A percentile compares a stretch with the other conserved stretches of the same genome.
These are phyloP conservation scores for Turritopsis dohrnii DNA, from an alignment of 30 jellyfish, hydroid and myxozoan species.

Conservation along the genomic window DNA sequence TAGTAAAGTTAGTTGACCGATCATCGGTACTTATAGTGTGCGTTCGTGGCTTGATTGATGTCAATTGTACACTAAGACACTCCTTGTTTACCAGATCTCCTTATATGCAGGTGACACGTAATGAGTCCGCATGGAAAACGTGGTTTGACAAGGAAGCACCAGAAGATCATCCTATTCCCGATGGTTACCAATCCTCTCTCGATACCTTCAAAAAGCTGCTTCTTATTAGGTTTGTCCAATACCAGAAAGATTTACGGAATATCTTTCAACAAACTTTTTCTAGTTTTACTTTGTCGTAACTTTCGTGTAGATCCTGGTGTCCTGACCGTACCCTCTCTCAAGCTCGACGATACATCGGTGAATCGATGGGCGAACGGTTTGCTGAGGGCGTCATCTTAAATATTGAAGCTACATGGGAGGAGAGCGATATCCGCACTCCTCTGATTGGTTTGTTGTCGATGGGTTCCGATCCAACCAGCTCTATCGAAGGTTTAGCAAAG, in stretches of 20 bases:
- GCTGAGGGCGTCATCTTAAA: constrained; percentile 91
- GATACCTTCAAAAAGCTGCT: constrained; percentile 76
- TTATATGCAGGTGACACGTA: constrained; percentile 60
- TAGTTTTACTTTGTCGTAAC: not conserved
- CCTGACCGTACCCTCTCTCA: constrained; percentile 92
- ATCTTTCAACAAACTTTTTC: no score
- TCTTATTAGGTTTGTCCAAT: constrained; percentile 52
- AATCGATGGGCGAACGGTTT: constrained; percentile 70
- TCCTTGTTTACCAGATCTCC: no score
- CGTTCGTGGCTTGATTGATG: no score
- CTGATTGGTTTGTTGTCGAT: constrained; percentile 82
- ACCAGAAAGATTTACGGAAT: not conserved
- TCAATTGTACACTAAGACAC: no score
- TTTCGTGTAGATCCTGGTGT: constrained; percentile 66
- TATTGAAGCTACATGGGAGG: constrained; percentile 89
- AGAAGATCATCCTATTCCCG: constrained; percentile 84
- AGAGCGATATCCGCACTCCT: constrained; percentile 70
- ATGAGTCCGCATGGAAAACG: constrained; percentile 69
- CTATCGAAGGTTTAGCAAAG: constrained; percentile 87
- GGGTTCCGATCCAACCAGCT: constrained; percentile 97
- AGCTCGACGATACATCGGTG: constrained; percentile 80
- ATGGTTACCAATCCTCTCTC: constrained; percentile 80
- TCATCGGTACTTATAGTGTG: no score
- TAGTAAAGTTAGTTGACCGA: no score
- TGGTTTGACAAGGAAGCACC: constrained; percentile 96